Evolutionary conservation across 2,113 vertebrate species (phyloP), one percentile per base, ranked within the genome.

Genomic region (Strix uralensis): DNA sequence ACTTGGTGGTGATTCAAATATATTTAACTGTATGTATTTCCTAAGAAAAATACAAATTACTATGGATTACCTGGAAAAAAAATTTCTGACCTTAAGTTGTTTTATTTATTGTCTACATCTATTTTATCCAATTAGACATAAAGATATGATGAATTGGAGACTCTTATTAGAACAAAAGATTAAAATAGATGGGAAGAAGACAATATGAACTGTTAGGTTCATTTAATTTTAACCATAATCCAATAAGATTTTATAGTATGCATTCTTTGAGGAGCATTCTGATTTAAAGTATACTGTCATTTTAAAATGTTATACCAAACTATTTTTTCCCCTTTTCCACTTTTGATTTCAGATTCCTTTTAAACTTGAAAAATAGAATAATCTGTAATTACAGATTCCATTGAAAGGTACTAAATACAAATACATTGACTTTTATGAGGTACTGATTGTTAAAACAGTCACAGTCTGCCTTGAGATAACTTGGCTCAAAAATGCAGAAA

Each of bases 1-100:
- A 32, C 15, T 81, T n/a, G 1, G 4, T 71, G 38, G 40, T 0
- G 0, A 65, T 70, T 34, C 36, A 66, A 21, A 42, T 84, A 29
- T n/a, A 52, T 27, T 75, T 62, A 29, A 17, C 15, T 85, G 2
- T 66, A 27, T 65, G 67, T 66, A 40, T 95, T 90, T 88, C 32
- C 4, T 14, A 34, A 85, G n/a, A 58, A 62, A 85, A 46, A 38
- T 2, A 29, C 2, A 1, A 78, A 46, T 62, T n/a, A 20, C 27
- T 66, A 1, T 55, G 38, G 18, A 20, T 73, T 84, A 19, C 27
- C 13, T 47, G 40, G 23, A 58, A 77, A 81, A 73, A 66, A 81
- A 73, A 66, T 57, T 72, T 25, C 19, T 59, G 52, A 74, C 4
- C 1, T 26, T 42, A 32, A 42, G 15, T 59, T 61, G 8, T 44